phyloP scores from a whole-genome alignment of 2,888 invertebrate species.

The Spilarctia lutea region DNA sequence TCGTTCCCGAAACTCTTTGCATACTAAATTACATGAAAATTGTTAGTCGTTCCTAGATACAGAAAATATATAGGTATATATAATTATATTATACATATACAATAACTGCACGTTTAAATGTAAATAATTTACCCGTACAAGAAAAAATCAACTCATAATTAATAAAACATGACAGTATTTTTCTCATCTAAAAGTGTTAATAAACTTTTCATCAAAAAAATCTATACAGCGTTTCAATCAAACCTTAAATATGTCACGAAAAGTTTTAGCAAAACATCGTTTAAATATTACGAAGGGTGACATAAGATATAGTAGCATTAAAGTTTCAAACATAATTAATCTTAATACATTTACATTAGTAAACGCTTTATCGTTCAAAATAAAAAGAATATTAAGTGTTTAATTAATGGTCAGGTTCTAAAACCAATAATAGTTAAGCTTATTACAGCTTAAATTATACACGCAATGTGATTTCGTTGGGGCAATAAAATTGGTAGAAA shows the following conservation, averaged over 20 bases:
- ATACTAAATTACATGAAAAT: too few species aligned
- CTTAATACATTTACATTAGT: background rate
- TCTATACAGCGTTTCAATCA: background rate
- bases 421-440: conserved; percentile 19
- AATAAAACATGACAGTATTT: too few species aligned
- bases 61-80: too few species aligned
- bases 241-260: background rate
- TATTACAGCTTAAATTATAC: conserved; percentile 14
- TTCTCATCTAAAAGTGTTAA: too few species aligned
- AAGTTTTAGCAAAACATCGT: background rate
- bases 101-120: too few species aligned
- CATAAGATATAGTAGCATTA: background rate
- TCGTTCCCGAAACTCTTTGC: too few species aligned
- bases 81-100: too few species aligned
- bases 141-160: too few species aligned
- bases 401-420: background rate
- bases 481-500: conserved; percentile 37
- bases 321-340: background rate
- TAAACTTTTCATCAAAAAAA: background rate
- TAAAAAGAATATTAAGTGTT: background rate
- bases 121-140: too few species aligned
- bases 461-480: conserved; percentile 27
- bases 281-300: background rate
- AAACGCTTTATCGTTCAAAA: background rate
- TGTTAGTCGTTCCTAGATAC: too few species aligned